phyloP scores from a whole-genome alignment of 92 coral and sea anemone species.

The Pocillopora meandrina region DNA sequence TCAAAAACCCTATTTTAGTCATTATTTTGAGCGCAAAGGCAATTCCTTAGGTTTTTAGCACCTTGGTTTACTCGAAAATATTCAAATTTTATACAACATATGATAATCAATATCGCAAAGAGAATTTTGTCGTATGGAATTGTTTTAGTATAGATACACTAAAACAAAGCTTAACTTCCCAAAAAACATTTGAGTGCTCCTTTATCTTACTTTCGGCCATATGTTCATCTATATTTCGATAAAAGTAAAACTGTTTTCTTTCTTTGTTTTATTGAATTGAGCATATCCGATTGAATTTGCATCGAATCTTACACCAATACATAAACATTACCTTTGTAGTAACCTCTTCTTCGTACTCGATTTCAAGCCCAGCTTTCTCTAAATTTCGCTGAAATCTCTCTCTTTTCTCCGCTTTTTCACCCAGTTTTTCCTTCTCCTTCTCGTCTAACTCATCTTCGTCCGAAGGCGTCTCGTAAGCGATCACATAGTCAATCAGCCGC shows the following conservation, averaged over 20 bases:
- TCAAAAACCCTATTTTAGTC: not conserved
- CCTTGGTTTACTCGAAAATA: too few relatives aligned
- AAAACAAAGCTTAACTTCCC: too few relatives aligned
- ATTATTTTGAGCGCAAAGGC: not conserved
- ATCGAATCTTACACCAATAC: not conserved
- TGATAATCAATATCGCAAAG: too few relatives aligned
- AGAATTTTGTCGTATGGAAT: too few relatives aligned
- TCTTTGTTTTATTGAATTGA: too few relatives aligned
- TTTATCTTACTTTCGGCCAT: too few relatives aligned
- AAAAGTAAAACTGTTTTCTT: too few relatives aligned
- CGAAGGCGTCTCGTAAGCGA: slow-evolving; percentile 78
- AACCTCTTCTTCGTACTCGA: slow-evolving; percentile 84
- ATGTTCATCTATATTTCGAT: too few relatives aligned
- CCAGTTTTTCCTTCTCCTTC: slow-evolving; percentile 65
- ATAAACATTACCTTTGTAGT: slow-evolving; percentile 65
- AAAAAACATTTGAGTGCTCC: too few relatives aligned
- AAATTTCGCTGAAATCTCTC: slow-evolving; percentile 71
- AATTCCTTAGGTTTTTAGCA: too few relatives aligned
- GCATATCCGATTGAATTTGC: not conserved
- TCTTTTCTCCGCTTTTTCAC: slow-evolving; percentile 64
- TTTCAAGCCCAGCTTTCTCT: slow-evolving; percentile 68
- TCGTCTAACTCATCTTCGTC: slow-evolving; percentile 58
- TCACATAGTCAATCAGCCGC: slow-evolving; percentile 78
- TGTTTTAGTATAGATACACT: too few relatives aligned
- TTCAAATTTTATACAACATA: too few relatives aligned